Evolutionary conservation across 2,888 invertebrate genomes (phyloP).

Genomic region (Acronicta alni): DNA sequence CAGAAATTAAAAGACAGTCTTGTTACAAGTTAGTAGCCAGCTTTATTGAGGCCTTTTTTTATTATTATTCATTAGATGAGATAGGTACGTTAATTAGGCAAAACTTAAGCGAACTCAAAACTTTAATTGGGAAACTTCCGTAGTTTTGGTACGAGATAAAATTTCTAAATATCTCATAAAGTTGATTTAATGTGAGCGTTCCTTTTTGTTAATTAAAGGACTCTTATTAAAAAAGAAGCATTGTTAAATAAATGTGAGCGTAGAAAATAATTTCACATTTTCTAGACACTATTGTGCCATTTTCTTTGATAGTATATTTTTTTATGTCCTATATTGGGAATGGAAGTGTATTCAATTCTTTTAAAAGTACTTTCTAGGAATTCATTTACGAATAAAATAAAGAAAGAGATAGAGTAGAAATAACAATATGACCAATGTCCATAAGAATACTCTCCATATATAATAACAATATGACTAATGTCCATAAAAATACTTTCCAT

Average conservation of each 20-base stretch:
- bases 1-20: neutral
- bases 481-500: too few relatives aligned
- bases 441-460: too few relatives aligned
- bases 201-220: constrained; percentile 45
- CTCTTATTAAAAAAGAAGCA: constrained; percentile 14
- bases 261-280: constrained; percentile 25
- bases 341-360: constrained; percentile 17
- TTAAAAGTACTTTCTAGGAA: neutral
- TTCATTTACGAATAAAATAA: too few relatives aligned
- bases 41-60: neutral
- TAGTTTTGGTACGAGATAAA: constrained; percentile 39
- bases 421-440: too few relatives aligned
- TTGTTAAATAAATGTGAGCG: constrained; percentile 21
- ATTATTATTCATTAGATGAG: too few relatives aligned
- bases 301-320: constrained; percentile 6
- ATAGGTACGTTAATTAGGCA: constrained; percentile 47
- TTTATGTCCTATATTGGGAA: constrained; percentile 6
- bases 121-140: constrained; percentile 49
- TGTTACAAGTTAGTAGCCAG: neutral
- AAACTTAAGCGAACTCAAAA: constrained; percentile 23
- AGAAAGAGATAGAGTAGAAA: too few relatives aligned
- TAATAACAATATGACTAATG: too few relatives aligned
- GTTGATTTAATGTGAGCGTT: constrained; percentile 34
- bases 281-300: constrained; percentile 16
- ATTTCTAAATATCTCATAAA: constrained; percentile 49